Evolutionary conservation across 2,797 vertebrate genomes (phyloP).

Genomic region (Mormyrus proboscirostris): DNA sequence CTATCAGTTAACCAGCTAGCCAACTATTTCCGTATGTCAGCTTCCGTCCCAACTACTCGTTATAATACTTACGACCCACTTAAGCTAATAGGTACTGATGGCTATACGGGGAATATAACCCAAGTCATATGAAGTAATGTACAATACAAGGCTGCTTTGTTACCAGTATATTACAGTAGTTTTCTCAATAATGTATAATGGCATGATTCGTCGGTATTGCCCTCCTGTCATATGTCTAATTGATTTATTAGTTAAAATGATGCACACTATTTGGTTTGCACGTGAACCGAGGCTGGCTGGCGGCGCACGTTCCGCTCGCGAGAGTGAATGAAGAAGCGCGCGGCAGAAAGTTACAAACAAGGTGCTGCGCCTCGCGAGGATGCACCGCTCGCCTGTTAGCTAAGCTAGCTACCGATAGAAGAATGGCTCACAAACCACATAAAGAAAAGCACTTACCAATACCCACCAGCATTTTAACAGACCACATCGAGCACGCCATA

Average conservation of each 20-base stretch:
- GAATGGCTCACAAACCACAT: background rate
- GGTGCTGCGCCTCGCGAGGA: background rate
- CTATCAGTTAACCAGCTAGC: background rate
- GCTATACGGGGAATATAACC: background rate
- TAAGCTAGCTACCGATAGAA: background rate
- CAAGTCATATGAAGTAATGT: background rate
- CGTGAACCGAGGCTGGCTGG: background rate
- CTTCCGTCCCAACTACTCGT: constrained; percentile 12
- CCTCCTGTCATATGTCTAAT: background rate
- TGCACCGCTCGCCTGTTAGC: background rate
- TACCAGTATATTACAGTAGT: background rate
- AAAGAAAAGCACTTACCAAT: constrained; percentile 39
- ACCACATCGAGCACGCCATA: constrained; percentile 31
- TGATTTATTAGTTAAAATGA: background rate
- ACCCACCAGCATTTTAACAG: constrained; percentile 35
- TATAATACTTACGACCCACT: constrained; percentile 17
- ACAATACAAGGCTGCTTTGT: background rate
- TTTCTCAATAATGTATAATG: background rate
- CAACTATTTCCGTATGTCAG: constrained; percentile 10
- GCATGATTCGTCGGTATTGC: background rate
- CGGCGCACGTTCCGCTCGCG: background rate
- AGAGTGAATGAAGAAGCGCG: background rate
- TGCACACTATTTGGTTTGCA: background rate
- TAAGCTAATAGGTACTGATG: background rate
- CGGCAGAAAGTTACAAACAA: constrained; percentile 7